Percentiles rank a stretch among this genome's conserved stretches.
Conservation (phyloP, 2,888 invertebrate species). For the Crematogaster levior region DNA sequence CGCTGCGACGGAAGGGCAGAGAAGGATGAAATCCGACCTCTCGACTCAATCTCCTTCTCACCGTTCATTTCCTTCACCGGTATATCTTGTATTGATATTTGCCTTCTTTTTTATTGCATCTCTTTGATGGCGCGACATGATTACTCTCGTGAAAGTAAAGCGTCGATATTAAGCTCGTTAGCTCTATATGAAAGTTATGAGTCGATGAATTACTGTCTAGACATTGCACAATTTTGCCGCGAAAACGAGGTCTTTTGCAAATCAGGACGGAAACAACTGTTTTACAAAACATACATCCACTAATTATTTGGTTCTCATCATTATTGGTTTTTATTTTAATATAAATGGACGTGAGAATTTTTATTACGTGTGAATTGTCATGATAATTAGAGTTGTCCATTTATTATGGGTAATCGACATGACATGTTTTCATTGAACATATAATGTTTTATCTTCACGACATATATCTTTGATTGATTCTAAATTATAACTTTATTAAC, state of each 20-base stretch:
- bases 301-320: neutral
- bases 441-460: neutral
- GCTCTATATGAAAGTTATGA: constrained; percentile 57
- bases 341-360: neutral
- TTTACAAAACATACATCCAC: neutral
- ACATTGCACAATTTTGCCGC: constrained; percentile 8
- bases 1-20: constrained; percentile 47
- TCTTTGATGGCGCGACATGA: constrained; percentile 63
- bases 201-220: constrained; percentile 24
- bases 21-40: constrained; percentile 16
- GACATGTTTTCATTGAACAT: neutral
- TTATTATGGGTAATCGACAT: neutral
- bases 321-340: neutral
- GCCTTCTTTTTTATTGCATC: constrained; percentile 76
- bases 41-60: constrained; percentile 39
- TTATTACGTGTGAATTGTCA: neutral
- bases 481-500: constrained; percentile 5
- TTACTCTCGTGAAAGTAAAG: constrained; percentile 64
- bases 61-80: constrained; percentile 66
- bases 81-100: constrained; percentile 76
- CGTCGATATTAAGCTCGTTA: constrained; percentile 69
- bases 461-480: neutral
- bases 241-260: neutral
- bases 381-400: neutral
- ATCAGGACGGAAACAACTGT: neutral